phyloP scores from a whole-genome alignment of 2,888 invertebrate genomes.

The Alitta virens region DNA sequence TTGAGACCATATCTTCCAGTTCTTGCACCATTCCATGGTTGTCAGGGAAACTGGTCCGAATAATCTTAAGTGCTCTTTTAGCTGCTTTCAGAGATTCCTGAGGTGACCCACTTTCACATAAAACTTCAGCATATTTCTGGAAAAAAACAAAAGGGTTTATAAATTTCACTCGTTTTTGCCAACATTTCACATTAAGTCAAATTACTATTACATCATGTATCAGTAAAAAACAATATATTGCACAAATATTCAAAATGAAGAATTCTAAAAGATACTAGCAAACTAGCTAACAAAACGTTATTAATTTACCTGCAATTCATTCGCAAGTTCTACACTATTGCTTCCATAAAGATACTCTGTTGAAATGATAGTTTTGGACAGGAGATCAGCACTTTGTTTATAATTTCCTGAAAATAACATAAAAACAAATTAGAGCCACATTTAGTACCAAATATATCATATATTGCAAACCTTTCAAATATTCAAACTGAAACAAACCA shows the following conservation, averaged over 20 bases:
- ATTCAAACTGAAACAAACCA: too few species aligned
- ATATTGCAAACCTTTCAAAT: neutral
- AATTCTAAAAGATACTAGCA: too few species aligned
- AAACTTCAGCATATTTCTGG: constrained; percentile 13
- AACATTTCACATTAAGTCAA: too few species aligned
- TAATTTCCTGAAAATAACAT: constrained; percentile 53
- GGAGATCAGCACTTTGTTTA: constrained; percentile 54
- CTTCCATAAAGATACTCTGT: constrained; percentile 66
- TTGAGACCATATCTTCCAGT: neutral
- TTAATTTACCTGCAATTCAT: constrained; percentile 63
- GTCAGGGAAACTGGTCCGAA: constrained; percentile 1
- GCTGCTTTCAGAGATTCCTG: neutral
- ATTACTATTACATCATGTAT: too few species aligned
- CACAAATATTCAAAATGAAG: too few species aligned
- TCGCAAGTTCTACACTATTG: constrained; percentile 67
- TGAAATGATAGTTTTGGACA: constrained; percentile 64
- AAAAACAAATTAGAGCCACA: too few species aligned
- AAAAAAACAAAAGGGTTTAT: too few species aligned
- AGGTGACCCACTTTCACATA: neutral
- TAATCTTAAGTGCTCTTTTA: constrained; percentile 3
- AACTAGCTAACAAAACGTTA: too few species aligned
- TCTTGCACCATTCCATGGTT: constrained; percentile 5
- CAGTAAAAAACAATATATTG: too few species aligned
- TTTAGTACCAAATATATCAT: too few species aligned
- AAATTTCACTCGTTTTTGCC: too few species aligned